Conservation (phyloP, 2,888 invertebrate genomes). For the Oscheius sp. region DNA sequence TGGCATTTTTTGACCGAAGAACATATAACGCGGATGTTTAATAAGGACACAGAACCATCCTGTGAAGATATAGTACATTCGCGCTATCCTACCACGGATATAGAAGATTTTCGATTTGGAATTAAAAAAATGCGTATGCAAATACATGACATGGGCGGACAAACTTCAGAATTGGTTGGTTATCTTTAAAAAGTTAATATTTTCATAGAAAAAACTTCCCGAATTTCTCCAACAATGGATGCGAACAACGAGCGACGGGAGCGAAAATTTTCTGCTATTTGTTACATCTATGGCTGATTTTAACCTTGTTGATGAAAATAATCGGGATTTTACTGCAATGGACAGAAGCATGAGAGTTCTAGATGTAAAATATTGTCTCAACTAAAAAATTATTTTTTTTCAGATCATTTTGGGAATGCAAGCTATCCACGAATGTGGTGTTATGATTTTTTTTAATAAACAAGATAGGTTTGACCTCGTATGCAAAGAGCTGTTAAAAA, state of each 20-base stretch:
- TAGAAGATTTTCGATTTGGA: conserved; percentile 64
- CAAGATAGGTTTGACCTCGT: conserved; percentile 66
- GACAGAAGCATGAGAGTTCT: conserved; percentile 61
- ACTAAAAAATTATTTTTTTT: conserved; percentile 6
- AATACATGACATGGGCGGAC: conserved; percentile 70
- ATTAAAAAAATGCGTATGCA: conserved; percentile 59
- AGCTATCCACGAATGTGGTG: conserved; percentile 61
- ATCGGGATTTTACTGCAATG: conserved; percentile 59
- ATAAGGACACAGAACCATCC: conserved; percentile 52
- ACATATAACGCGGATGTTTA: conserved; percentile 48
- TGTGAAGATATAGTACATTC: conserved; percentile 65
- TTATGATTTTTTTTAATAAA: conserved; percentile 71
- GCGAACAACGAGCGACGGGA: conserved; percentile 46
- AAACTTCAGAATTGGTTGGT: conserved; percentile 60
- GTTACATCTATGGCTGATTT: conserved; percentile 69
- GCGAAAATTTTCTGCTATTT: conserved; percentile 64
- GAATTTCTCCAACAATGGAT: conserved; percentile 61
- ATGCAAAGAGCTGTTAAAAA: conserved; percentile 19
- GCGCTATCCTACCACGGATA: conserved; percentile 66
- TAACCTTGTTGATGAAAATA: conserved; percentile 60
- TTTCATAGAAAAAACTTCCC: conserved; percentile 56
- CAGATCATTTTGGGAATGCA: conserved; percentile 56
- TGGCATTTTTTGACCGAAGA: conserved; percentile 52
- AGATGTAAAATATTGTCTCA: conserved; percentile 32
- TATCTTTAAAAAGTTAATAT: background rate